Base-by-base conservation (phyloP, 2,113 vertebrate species). In the Mesembrinibis cayennensis region DNA sequence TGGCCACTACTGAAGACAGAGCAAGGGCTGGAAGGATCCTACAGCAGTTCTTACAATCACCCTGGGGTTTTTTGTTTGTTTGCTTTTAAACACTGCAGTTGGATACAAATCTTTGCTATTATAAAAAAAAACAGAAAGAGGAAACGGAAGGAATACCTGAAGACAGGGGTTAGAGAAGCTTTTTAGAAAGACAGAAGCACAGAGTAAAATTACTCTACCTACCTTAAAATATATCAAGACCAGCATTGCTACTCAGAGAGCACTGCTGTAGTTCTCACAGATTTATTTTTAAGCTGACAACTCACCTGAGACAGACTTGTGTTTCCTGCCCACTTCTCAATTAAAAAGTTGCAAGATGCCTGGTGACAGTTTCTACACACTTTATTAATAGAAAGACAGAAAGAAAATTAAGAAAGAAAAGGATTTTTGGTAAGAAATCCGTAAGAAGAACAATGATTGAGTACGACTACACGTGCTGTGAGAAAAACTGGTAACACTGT, bases 381-480 rank as follows among this genome's bases (percentile, higher is more conserved):
- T 36, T 91, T 18, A 13, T 30, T 38, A 76, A 42, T 2, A 73
- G 12, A 65, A 49, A 69, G 8, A 30, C 3, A 56, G 6, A 65
- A 34, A 38, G 10, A 18, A 72, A 80, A 85, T 0, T 0, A 44
- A 29, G 4, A 69, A 70, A 3, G 14, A n/a, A 44, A 62, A 45
- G 1, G 10, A 16, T 13, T 74, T 82, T 71, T 38, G 2, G 12
- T 20, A 78, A 49, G 56, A 84, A 81, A 94, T 14, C 10, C 0
- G 0, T 30, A n/a, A n/a, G n/a, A 49, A 70, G 8, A 55, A 49
- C 11, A 25, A 17, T 29, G 73, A 44, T 3, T 9, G 6, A 50
- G 34, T 16, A 12, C 2, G 34, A 71, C 19, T 30, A 22, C 13
- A 10, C 0, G 17, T 34, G 12, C 17, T 40, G 11, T 0, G 4